Evolutionary conservation across 2,888 invertebrate genomes (phyloP).

Genomic region (Dolichomitus sp.): DNA sequence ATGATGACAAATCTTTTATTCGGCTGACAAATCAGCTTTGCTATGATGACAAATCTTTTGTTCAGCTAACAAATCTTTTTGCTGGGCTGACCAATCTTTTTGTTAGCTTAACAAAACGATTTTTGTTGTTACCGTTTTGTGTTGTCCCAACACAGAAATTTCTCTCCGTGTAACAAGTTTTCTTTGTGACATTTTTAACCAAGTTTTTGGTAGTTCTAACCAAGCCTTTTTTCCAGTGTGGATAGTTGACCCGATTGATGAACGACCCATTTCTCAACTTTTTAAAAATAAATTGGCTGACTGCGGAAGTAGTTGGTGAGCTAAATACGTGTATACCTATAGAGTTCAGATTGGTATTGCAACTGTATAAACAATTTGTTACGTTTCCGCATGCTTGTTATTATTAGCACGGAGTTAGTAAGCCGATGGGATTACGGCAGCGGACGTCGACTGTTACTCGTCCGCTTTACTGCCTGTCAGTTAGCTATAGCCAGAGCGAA

Average conservation of each 20-base stretch:
- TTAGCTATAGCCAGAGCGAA: background rate
- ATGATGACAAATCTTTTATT: too few species aligned
- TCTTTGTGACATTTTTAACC: too few species aligned
- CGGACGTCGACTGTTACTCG: slow-evolving; percentile 73
- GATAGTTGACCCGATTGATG: background rate
- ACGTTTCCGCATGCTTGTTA: slow-evolving; percentile 58
- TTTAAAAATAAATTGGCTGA: background rate
- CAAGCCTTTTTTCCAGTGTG: too few species aligned
- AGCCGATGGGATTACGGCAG: slow-evolving; percentile 59
- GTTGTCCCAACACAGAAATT: too few species aligned
- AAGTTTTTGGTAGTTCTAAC: too few species aligned
- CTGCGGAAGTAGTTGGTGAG: background rate
- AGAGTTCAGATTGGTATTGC: background rate
- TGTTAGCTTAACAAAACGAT: too few species aligned
- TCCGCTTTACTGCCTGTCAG: slow-evolving; percentile 72
- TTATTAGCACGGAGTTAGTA: slow-evolving; percentile 49
- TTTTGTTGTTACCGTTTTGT: too few species aligned
- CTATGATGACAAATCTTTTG: too few species aligned
- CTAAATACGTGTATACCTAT: background rate
- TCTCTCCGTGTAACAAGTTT: too few species aligned
- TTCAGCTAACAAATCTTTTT: too few species aligned
- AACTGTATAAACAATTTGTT: slow-evolving; percentile 66
- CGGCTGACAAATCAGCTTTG: too few species aligned
- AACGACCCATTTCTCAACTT: background rate
- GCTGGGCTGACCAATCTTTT: too few species aligned